phyloP scores from a whole-genome alignment of 2,888 invertebrate species.

The Falcaria lacertinaria region DNA sequence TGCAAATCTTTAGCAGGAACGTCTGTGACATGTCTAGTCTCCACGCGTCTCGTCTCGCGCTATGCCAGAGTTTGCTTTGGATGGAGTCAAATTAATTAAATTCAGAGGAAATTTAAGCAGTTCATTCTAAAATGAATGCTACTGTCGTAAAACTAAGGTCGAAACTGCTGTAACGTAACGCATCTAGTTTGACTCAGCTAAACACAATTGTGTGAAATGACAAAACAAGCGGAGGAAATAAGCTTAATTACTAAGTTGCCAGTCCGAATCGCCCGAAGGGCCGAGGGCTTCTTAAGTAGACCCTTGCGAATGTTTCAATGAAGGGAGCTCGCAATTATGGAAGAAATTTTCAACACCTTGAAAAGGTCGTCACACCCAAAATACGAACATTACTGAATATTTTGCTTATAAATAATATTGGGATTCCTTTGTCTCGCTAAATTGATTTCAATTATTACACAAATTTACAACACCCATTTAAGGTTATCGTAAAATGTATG shows the following conservation, averaged over 20 bases:
- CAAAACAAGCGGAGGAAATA: conserved; percentile 66
- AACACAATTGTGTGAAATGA: conserved; percentile 54
- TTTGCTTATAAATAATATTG: no score
- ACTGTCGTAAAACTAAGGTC: background rate
- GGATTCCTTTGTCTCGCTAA: no score
- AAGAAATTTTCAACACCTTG: conserved; percentile 56
- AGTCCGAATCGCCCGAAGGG: conserved; percentile 57
- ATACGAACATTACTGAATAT: conserved; percentile 20
- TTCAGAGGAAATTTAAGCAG: background rate
- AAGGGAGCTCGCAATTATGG: conserved; percentile 58
- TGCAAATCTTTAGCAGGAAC: conserved; percentile 35
- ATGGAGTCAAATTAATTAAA: background rate
- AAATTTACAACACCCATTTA: no score
- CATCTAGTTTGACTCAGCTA: conserved; percentile 30
- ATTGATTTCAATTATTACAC: no score
- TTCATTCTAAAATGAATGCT: background rate
- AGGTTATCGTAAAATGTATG: no score
- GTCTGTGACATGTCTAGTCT: conserved; percentile 55
- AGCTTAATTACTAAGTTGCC: conserved; percentile 73
- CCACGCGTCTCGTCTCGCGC: conserved; percentile 33
- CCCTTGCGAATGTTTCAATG: conserved; percentile 65
- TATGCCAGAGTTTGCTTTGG: conserved; percentile 34
- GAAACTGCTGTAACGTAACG: conserved; percentile 4
- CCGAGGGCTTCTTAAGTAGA: conserved; percentile 54
- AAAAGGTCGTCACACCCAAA: conserved; percentile 34